Percentiles rank a stretch among this genome's conserved stretches.
Evolutionary conservation across 2,113 vertebrate species (phyloP).

Genomic region (Manacus vitellinus): DNA sequence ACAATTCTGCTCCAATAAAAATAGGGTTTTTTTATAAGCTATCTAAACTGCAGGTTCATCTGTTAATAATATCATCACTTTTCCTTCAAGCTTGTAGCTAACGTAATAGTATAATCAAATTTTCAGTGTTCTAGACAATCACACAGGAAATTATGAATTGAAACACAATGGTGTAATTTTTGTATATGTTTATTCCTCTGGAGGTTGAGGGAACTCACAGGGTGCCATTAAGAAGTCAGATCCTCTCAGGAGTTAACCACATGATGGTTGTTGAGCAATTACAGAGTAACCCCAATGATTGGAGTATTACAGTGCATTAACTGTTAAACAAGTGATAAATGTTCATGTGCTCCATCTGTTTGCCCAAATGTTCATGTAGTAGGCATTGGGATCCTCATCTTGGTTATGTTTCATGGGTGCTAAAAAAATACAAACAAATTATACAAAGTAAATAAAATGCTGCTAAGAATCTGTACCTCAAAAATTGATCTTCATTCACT

Average conservation of each 20-base stretch:
- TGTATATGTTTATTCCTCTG: neutral
- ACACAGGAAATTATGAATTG: neutral
- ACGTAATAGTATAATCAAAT: neutral
- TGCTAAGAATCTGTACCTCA: neutral
- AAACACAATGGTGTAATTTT: neutral
- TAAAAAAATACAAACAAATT: conserved; percentile 40
- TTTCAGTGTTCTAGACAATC: neutral
- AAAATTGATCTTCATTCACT: neutral
- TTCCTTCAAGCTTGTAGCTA: neutral
- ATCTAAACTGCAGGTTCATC: neutral
- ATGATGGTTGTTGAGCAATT: neutral
- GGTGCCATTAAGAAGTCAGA: neutral
- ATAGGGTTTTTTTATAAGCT: neutral
- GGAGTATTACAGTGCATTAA: conserved; percentile 17
- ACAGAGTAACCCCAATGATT: neutral
- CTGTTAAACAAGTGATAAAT: conserved; percentile 50
- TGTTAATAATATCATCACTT: neutral
- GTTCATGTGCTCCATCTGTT: conserved; percentile 57
- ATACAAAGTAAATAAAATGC: neutral
- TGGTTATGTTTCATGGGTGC: neutral
- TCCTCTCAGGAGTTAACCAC: neutral
- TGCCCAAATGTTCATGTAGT: conserved; percentile 26
- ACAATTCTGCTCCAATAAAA: conserved; percentile 19
- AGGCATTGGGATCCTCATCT: neutral
- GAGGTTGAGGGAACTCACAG: neutral